These are phyloP conservation scores for Antedon mediterranea DNA, from an alignment of 53 echinoderm and acorn worm genomes.

Conservation along the genomic window DNA sequence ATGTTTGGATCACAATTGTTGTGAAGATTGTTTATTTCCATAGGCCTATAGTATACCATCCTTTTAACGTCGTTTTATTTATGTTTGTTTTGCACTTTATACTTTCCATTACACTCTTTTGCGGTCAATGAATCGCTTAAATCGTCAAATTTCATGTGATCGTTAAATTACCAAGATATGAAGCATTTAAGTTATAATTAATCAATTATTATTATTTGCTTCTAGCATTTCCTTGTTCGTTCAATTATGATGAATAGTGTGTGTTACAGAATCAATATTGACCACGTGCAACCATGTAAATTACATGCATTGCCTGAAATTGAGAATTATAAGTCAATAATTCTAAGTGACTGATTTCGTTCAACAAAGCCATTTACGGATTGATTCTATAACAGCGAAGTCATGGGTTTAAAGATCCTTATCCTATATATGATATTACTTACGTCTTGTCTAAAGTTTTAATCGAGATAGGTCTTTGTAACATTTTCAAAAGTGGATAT, in stretches of 20 bases:
- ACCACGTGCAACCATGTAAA: neutral
- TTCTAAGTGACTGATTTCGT: neutral
- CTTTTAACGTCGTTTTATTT: too few relatives aligned
- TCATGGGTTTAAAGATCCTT: neutral
- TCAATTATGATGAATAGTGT: neutral
- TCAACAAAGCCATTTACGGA: neutral
- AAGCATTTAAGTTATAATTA: neutral
- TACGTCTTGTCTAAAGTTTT: too few relatives aligned
- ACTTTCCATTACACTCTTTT: neutral
- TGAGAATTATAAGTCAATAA: neutral
- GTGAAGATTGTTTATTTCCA: too few relatives aligned
- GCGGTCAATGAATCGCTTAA: neutral
- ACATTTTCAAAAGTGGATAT: too few relatives aligned
- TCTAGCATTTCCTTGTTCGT: neutral
- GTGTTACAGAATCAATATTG: neutral
- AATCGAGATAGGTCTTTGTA: too few relatives aligned
- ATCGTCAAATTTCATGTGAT: neutral
- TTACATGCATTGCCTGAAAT: neutral
- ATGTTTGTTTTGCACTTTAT: too few relatives aligned
- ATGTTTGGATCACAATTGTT: too few relatives aligned
- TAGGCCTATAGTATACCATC: too few relatives aligned
- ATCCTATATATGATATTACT: neutral
- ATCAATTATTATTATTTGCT: neutral
- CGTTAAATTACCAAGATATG: neutral
- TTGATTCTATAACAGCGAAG: neutral